These are phyloP conservation scores for Lymantria monacha DNA, from an alignment of 2,888 invertebrate genomes.

Conservation along the genomic window DNA sequence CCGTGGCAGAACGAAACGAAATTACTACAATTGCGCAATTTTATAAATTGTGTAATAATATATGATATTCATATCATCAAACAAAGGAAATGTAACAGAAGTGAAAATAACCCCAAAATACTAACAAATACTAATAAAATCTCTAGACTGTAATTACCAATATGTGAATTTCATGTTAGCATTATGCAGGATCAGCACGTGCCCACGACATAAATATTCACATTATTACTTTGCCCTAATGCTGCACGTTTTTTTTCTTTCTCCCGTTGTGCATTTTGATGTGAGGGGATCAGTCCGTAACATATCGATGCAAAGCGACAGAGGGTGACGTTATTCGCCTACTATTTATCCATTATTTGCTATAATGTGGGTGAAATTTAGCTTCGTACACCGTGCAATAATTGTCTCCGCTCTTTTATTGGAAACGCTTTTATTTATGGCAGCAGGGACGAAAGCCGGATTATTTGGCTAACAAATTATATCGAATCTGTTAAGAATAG, in stretches of 20 bases:
- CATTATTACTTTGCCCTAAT: constrained; percentile 70
- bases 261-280: constrained; percentile 77
- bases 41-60: too few relatives aligned
- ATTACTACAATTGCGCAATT: too few relatives aligned
- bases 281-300: constrained; percentile 73
- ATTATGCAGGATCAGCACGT: constrained; percentile 75
- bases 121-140: constrained; percentile 23
- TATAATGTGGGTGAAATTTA: constrained; percentile 80
- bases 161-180: constrained; percentile 73
- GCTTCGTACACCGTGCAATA: constrained; percentile 68
- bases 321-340: constrained; percentile 67
- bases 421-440: constrained; percentile 53
- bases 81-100: neutral
- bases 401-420: constrained; percentile 75
- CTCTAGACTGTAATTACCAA: constrained; percentile 62
- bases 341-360: constrained; percentile 78
- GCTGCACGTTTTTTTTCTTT: constrained; percentile 61
- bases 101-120: neutral
- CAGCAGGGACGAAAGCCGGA: constrained; percentile 61
- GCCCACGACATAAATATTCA: constrained; percentile 76
- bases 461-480: constrained; percentile 82
- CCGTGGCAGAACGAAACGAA: too few relatives aligned
- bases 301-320: constrained; percentile 64
- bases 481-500: constrained; percentile 75
- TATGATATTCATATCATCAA: neutral